phyloP scores from a whole-genome alignment of 2,888 invertebrate genomes.

The Aspidiotus rigidus region DNA sequence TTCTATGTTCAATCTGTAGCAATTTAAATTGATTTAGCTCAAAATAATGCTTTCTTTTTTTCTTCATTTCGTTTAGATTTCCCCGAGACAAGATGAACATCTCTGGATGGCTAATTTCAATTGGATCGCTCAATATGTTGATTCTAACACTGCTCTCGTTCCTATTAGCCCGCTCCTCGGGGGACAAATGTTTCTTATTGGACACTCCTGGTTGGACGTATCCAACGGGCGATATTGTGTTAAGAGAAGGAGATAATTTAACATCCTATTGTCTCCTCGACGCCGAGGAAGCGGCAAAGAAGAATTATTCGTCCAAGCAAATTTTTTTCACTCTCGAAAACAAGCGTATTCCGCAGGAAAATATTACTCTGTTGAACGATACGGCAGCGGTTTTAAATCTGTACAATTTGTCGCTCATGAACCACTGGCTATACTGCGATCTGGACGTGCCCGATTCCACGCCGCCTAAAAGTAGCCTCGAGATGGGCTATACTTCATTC shows the following conservation, averaged over 20 bases:
- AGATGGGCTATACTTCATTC: conserved; percentile 17
- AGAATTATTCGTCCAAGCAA: conserved; percentile 47
- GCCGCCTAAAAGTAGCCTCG: conserved; percentile 19
- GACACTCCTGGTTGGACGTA: conserved; percentile 40
- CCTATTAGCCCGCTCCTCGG: no score
- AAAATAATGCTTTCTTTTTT: background rate
- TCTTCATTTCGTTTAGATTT: background rate
- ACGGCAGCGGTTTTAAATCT: conserved; percentile 54
- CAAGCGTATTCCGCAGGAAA: conserved; percentile 44
- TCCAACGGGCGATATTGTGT: conserved; percentile 51
- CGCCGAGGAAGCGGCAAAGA: conserved; percentile 41
- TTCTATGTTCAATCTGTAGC: no score
- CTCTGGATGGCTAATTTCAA: background rate
- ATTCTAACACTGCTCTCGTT: no score
- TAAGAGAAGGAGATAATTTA: conserved; percentile 54
- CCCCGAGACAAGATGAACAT: background rate
- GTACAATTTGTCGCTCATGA: conserved; percentile 49
- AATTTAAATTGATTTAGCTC: no score
- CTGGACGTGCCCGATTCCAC: conserved; percentile 41
- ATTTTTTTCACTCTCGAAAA: conserved; percentile 46
- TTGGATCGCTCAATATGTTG: background rate
- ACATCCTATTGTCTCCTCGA: conserved; percentile 56
- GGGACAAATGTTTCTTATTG: no score
- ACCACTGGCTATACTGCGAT: conserved; percentile 50
- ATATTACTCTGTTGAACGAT: conserved; percentile 51